Percentiles rank a stretch among this genome's conserved stretches.
Evolutionary conservation across 2,888 invertebrate species (phyloP).

Genomic region (Brachycybe producta): DNA sequence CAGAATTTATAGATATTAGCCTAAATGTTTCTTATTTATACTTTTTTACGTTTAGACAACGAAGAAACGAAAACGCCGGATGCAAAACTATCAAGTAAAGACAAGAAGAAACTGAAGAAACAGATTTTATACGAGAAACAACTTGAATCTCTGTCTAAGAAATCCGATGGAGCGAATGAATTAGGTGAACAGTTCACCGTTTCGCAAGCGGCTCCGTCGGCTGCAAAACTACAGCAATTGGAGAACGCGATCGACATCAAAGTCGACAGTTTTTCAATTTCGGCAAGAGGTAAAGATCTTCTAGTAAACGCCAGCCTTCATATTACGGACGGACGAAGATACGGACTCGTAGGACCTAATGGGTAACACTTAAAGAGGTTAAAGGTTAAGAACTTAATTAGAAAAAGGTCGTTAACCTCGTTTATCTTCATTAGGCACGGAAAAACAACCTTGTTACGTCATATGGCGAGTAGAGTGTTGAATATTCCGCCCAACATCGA

Average conservation of each 20-base stretch:
- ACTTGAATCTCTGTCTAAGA: constrained; percentile 67
- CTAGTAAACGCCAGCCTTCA: constrained; percentile 90
- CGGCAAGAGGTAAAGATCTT: constrained; percentile 91
- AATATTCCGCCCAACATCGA: constrained; percentile 92
- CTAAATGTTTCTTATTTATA: too few species aligned
- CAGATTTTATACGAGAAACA: constrained; percentile 76
- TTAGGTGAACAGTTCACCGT: constrained; percentile 90
- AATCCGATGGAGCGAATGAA: constrained; percentile 79
- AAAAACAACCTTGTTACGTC: constrained; percentile 89
- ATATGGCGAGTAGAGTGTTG: constrained; percentile 78
- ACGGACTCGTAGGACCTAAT: constrained; percentile 97
- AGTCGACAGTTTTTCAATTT: constrained; percentile 50
- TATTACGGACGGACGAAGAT: constrained; percentile 84
- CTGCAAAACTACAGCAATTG: constrained; percentile 55
- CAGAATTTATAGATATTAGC: too few species aligned
- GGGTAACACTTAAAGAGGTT: constrained; percentile 47
- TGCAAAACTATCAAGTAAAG: constrained; percentile 76
- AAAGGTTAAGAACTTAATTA: not conserved
- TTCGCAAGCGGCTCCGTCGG: constrained; percentile 56
- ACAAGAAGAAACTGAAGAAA: constrained; percentile 80
- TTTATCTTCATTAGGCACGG: constrained; percentile 41
- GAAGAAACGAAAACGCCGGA: too few species aligned
- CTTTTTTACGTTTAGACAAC: too few species aligned
- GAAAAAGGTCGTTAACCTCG: not conserved
- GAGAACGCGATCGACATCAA: constrained; percentile 96